Evolutionary conservation across 2,797 vertebrate genomes (phyloP), one percentile per base, ranked within the genome.

Genomic region (Rhabdophis nuchalis): DNA sequence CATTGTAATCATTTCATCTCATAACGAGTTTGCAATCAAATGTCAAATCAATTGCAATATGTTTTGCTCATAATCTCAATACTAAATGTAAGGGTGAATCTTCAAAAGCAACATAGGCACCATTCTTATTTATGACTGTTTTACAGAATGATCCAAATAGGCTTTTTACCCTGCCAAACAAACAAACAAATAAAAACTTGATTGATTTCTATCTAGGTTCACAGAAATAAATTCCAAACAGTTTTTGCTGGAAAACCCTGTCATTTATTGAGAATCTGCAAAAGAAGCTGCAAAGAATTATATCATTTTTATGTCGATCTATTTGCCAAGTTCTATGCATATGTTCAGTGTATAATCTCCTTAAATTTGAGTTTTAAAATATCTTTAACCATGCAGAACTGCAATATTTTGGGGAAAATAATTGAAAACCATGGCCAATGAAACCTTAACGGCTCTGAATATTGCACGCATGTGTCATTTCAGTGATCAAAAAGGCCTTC

Each of bases 391-490:
- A 29, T 95, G 87, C 94, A 93, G 93, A 94, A 96, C 96, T 87
- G 92, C 95, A 96, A 91, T 54, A 86, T 94, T 95, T 96, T 95
- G 93, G 95, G 96, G 89, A 7, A 92, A 96, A 97, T 95, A 97
- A 97, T 97, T 96, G 87, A 96, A 96, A 93, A 96, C 95, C 94
- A 93, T 85, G 85, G 94, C 96, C 93, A 87, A 95, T 82, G 94
- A 98, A 98, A 96, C 97, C 98, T 95, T 60, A 58, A 95, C 95
- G 95, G 97, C 97, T 98, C 96, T 98, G 98, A 98, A 98, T 98
- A 98, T 98, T 98, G 98, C 98, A 98, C 98, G 98, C 97, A 98
- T 98, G 97, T 98, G 98, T 97, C 97, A 98, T 97, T 98, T 96
- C 97, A 96, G 96, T 98, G 98, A 98, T 98, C 97, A 98, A 98